Evolutionary conservation across 2,888 invertebrate species (phyloP).

Genomic region (Acrocera orbiculus): DNA sequence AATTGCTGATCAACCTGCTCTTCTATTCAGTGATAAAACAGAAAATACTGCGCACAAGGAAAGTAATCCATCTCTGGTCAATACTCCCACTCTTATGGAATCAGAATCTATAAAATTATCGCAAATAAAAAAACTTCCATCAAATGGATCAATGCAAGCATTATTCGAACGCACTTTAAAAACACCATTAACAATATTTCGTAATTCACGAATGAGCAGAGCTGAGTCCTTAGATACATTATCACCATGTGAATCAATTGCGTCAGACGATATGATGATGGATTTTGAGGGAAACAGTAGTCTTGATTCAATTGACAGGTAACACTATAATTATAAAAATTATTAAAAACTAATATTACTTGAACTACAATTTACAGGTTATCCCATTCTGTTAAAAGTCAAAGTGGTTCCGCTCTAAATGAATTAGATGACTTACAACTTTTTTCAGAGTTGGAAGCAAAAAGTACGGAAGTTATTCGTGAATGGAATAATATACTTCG

Average conservation of each 20-base stretch:
- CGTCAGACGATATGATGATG: constrained; percentile 76
- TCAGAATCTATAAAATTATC: constrained; percentile 25
- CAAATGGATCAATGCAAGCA: constrained; percentile 23
- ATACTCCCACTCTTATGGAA: constrained; percentile 31
- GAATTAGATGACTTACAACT: constrained; percentile 37
- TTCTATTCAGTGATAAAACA: constrained; percentile 52
- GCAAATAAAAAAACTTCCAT: constrained; percentile 22
- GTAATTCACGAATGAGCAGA: constrained; percentile 34
- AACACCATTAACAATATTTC: constrained; percentile 26
- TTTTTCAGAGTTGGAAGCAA: constrained; percentile 33
- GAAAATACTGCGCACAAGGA: constrained; percentile 19
- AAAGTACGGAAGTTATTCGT: constrained; percentile 35
- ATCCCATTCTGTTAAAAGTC: constrained; percentile 25
- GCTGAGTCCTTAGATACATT: constrained; percentile 63
- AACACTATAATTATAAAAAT: no score
- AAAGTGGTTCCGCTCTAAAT: constrained; percentile 33
- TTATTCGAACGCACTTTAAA: constrained; percentile 30
- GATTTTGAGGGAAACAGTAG: constrained; percentile 49
- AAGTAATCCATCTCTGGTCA: constrained; percentile 29
- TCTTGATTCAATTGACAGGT: constrained; percentile 30
- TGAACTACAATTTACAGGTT: constrained; percentile 17
- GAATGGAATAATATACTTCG: constrained; percentile 38
- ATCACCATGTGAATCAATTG: constrained; percentile 67
- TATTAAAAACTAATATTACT: no score
- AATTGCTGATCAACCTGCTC: constrained; percentile 75